phyloP scores from a whole-genome alignment of 2,113 vertebrate genomes.

The Callithrix jacchus region DNA sequence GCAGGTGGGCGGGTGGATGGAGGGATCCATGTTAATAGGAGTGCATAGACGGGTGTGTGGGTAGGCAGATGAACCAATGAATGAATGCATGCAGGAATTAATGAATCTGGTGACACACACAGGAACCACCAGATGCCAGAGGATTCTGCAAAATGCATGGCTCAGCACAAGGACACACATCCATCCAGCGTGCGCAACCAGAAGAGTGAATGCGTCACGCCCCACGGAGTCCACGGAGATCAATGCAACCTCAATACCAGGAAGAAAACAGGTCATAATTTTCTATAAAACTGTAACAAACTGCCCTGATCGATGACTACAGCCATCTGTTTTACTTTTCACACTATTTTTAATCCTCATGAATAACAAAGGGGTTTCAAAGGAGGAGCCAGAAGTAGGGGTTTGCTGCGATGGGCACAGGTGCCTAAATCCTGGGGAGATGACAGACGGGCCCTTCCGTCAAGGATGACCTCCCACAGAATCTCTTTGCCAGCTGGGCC shows the following conservation, averaged over 20 bases:
- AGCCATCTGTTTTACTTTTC: not conserved
- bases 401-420: not conserved
- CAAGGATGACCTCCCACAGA: too few relatives aligned
- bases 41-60: not conserved
- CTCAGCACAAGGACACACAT: rapidly evolving
- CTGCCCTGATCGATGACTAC: not conserved
- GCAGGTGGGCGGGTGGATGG: not conserved
- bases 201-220: rapidly evolving
- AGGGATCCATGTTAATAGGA: not conserved
- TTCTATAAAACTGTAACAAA: not conserved
- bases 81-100: not conserved
- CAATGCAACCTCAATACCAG: not conserved
- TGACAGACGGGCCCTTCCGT: too few relatives aligned
- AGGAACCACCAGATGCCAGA: not conserved
- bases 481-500: not conserved
- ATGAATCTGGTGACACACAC: too few relatives aligned
- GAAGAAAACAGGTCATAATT: not conserved
- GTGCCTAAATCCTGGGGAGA: not conserved
- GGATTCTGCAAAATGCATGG: rapidly evolving
- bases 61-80: too few relatives aligned
- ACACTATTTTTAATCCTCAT: not conserved
- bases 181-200: rapidly evolving
- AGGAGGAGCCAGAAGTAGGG: not conserved
- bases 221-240: not conserved
- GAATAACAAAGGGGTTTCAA: not conserved